Base-by-base conservation (phyloP, 2,888 invertebrate genomes). In the Ctenicera cuprea region DNA sequence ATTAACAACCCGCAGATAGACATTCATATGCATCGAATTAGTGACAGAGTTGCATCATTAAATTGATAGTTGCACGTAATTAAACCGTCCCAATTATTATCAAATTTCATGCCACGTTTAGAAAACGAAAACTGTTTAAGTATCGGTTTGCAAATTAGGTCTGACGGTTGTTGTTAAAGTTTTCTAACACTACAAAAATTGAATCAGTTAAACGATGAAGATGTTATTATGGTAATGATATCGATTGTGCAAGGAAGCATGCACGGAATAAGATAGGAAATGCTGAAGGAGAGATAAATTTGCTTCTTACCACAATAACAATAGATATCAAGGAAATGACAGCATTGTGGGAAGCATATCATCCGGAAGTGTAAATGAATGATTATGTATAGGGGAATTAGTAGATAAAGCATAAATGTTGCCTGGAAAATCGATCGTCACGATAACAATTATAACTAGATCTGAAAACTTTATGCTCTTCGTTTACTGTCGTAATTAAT, bases 21-120 rank as follows among this genome's bases (percentile, higher is more conserved):
- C 45, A 72, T 73, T 73, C 73, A 73, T 67, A 73, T 73, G 67
- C 68, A 68, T 43, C 22, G 68, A 73, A 73, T 62, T 73, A 73
- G 63, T 57, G 68, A 68, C 68, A 63, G 54, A 26, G 57, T 54
- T 73, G 62, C 73, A 68, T 73, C 73, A 73, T 73, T 73, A 73
- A 63, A 68, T 63, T 73, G 68, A 66, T 72, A 72, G 66, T 66
- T 50, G 59, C 54, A 50, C 65, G 43, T 72, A 72, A 72, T 72
- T 66, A 61, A 48, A 54, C 18, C 54, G 30, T 43, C 41, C 64
- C 41, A 33, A 59, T 64, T 48, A 62, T 54, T 54, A 43, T 71
- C 43, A 33, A 18, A 33, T 64, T 62, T 62, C 62, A 2, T 11
- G 4, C 11, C 20, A 1, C 20, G 20, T 18, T 38, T 18, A 59